These are phyloP conservation scores for Notechis scutatus DNA, from an alignment of 2,113 vertebrate genomes.

Conservation along the genomic window DNA sequence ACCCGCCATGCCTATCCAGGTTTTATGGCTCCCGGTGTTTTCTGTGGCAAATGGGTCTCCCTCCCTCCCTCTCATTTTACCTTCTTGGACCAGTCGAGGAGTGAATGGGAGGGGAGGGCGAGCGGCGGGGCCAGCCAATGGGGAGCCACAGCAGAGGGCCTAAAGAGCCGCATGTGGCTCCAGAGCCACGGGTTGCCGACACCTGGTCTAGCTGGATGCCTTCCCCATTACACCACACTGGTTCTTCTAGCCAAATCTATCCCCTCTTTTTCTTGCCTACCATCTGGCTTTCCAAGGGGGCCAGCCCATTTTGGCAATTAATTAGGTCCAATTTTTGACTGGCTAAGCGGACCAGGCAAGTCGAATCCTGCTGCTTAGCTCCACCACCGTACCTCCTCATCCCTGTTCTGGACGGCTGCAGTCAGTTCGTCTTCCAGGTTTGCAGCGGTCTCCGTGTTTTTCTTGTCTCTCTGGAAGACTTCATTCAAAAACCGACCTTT, in stretches of 20 bases:
- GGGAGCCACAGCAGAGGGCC: too few species aligned
- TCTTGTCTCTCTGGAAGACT: conserved; percentile 34
- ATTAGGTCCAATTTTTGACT: not conserved
- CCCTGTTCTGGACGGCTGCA: conserved; percentile 38
- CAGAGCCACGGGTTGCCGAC: too few species aligned
- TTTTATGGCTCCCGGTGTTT: too few species aligned
- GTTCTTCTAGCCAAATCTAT: not conserved
- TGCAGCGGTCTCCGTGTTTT: conserved; percentile 48
- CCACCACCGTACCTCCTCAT: conserved; percentile 70
- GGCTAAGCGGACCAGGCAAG: not conserved
- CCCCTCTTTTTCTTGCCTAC: not conserved
- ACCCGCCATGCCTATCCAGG: too few species aligned
- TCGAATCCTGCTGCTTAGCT: not conserved
- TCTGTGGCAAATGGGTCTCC: too few species aligned
- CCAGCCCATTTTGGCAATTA: not conserved
- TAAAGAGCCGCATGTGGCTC: too few species aligned
- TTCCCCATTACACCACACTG: too few species aligned
- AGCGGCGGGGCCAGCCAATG: too few species aligned
- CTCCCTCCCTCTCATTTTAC: too few species aligned
- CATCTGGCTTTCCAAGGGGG: not conserved
- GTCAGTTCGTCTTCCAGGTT: conserved; percentile 61
- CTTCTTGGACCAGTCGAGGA: too few species aligned
- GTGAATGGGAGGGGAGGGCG: too few species aligned
- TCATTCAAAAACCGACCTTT: conserved; percentile 53
- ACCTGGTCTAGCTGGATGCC: too few species aligned